These are phyloP conservation scores for Tetragnatha montana DNA, from an alignment of 2,888 invertebrate species.

Conservation along the genomic window DNA sequence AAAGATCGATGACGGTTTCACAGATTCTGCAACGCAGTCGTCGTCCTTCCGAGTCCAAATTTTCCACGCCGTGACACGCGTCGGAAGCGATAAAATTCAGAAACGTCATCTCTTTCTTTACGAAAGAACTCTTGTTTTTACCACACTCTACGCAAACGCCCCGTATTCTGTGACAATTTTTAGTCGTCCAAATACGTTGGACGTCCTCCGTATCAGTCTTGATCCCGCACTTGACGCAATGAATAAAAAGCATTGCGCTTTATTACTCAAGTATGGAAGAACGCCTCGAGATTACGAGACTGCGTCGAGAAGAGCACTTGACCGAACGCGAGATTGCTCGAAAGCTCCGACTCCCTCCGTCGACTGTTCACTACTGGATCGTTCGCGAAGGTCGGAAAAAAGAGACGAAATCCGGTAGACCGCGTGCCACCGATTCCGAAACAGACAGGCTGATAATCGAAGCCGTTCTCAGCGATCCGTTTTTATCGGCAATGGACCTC, in stretches of 20 bases:
- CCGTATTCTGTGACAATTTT: background rate
- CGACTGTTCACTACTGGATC: constrained; percentile 41
- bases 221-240: background rate
- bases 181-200: background rate
- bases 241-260: background rate
- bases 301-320: constrained; percentile 7
- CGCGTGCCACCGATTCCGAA: background rate
- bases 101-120: background rate
- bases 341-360: background rate
- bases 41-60: background rate
- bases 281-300: background rate
- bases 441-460: background rate
- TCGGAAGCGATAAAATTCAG: background rate
- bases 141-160: background rate
- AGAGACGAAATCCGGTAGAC: constrained; percentile 14
- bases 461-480: background rate
- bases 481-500: constrained; percentile 13
- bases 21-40: background rate
- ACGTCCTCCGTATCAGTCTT: background rate
- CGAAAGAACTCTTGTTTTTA: background rate
- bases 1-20: background rate
- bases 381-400: background rate
- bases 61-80: background rate
- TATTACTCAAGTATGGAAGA: background rate
- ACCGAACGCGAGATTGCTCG: constrained; percentile 36